Evolutionary conservation across 2,888 invertebrate genomes (phyloP), one percentile per base, ranked within the genome.

Genomic region (Nephrotoma appendiculata): DNA sequence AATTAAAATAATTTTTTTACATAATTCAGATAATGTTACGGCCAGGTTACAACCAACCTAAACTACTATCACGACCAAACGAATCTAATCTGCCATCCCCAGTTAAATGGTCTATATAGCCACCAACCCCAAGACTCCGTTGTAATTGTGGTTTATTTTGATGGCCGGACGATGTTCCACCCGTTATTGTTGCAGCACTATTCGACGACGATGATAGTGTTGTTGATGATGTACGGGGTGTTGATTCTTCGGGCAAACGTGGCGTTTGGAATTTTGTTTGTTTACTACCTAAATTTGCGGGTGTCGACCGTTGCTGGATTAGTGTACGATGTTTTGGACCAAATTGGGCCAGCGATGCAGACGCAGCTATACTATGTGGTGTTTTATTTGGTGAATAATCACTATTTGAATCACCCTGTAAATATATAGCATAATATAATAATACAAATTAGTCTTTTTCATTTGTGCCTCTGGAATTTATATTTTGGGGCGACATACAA

Each of bases 371-470:
- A 89, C 90, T 89, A 89, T 90, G 90, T 90, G 92, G 91, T 91
- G 92, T 90, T 91, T 92, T 92, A 90, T 92, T 92, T 90, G 94
- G 94, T 90, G 94, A 94, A 90, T 94, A 94, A 91, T 94, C 94
- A 91, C 94, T 94, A 89, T 94, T 94, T 88, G 94, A 94, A 92
- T 94, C 94, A 89, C 94, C 94, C 94, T 94, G 91, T 85, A 44
- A 85, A 45, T 31, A 85, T 85, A 85, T 19, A 85, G 9, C n/a
- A 85, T 45, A 43, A 19, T 2, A 85, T n/a, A 71, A n/a, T 15
- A 11, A 45, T 6, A 7, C 9, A 85, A 9, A 71, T 71, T 71
- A 2, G 19, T 71, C 5, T 3, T 45, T 44, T 44, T 31, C 31
- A 31, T 3, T 31, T 31, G 3, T 31, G 31, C 31, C 31, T 31